These are phyloP conservation scores for Notodonta ziczac DNA, from an alignment of 2,888 invertebrate species.

Conservation along the genomic window DNA sequence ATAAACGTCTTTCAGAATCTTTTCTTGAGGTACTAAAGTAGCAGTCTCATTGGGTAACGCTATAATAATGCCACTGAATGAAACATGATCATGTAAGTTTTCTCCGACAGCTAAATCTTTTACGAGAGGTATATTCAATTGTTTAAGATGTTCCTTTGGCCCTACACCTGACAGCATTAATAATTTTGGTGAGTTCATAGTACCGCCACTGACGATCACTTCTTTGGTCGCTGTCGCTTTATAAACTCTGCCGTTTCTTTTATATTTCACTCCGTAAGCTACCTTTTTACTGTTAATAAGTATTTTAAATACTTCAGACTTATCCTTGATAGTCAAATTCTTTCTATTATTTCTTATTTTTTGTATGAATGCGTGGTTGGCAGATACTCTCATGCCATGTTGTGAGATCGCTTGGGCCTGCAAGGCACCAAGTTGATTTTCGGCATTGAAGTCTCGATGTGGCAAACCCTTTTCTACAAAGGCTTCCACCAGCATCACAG, in stretches of 20 bases:
- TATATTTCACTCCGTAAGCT: constrained; percentile 58
- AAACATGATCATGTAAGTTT: constrained; percentile 71
- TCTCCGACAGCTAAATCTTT: constrained; percentile 65
- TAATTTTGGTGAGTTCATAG: constrained; percentile 61
- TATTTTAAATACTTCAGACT: constrained; percentile 80
- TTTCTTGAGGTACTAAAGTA: constrained; percentile 64
- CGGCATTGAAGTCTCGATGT: constrained; percentile 82
- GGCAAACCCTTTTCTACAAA: constrained; percentile 85
- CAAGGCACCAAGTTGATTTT: constrained; percentile 82
- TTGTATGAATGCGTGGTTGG: constrained; percentile 86
- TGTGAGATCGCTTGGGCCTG: constrained; percentile 81
- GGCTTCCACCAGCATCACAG: constrained; percentile 79
- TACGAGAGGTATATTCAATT: constrained; percentile 51
- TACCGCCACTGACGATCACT: constrained; percentile 59
- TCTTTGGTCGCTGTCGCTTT: constrained; percentile 60
- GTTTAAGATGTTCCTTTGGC: constrained; percentile 55
- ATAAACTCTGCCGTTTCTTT: constrained; percentile 35
- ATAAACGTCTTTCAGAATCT: constrained; percentile 65
- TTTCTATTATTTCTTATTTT: constrained; percentile 82
- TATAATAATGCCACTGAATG: constrained; percentile 76
- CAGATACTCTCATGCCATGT: constrained; percentile 83
- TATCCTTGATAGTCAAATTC: constrained; percentile 75
- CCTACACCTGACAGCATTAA: constrained; percentile 67
- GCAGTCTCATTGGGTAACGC: constrained; percentile 78
- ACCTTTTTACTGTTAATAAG: constrained; percentile 75